Evolutionary conservation across 2,888 invertebrate species (phyloP).

Genomic region (Eulithis prunata): DNA sequence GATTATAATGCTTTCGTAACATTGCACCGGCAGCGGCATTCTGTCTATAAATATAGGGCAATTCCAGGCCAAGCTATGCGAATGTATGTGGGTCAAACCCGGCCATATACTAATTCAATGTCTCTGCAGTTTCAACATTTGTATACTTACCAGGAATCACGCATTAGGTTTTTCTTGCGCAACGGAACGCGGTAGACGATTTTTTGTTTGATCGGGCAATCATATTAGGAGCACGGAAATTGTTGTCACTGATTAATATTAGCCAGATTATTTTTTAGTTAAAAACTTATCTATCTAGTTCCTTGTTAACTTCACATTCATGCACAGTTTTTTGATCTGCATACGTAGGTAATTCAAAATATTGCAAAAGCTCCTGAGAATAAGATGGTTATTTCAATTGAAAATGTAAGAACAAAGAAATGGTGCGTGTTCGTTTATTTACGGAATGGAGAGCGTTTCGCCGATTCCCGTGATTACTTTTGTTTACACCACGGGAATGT

Average conservation of each 20-base stretch:
- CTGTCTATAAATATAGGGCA: conserved; percentile 74
- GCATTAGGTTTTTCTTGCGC: conserved; percentile 23
- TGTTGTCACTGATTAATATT: conserved; percentile 6
- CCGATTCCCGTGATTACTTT: conserved; percentile 57
- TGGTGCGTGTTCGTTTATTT: conserved; percentile 13
- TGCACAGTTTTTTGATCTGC: neutral
- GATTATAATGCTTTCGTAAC: conserved; percentile 61
- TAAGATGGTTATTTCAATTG: neutral
- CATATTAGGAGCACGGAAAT: conserved; percentile 20
- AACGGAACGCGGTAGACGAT: conserved; percentile 15
- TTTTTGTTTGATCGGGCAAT: conserved; percentile 17
- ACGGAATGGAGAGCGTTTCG: conserved; percentile 17
- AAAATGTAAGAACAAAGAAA: conserved; percentile 24
- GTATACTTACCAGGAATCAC: conserved; percentile 21
- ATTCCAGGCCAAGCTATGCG: conserved; percentile 67
- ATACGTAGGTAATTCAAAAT: too few species aligned
- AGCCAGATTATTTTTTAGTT: neutral
- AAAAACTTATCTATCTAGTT: too few species aligned
- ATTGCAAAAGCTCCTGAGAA: neutral
- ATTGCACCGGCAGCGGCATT: conserved; percentile 59
- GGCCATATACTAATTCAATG: conserved; percentile 64
- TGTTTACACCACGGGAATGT: conserved; percentile 61
- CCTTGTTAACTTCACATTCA: neutral
- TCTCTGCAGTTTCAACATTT: conserved; percentile 62
- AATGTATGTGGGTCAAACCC: conserved; percentile 71